Base-by-base conservation (phyloP, 2,888 invertebrate genomes). In the Eilema griseolum region DNA sequence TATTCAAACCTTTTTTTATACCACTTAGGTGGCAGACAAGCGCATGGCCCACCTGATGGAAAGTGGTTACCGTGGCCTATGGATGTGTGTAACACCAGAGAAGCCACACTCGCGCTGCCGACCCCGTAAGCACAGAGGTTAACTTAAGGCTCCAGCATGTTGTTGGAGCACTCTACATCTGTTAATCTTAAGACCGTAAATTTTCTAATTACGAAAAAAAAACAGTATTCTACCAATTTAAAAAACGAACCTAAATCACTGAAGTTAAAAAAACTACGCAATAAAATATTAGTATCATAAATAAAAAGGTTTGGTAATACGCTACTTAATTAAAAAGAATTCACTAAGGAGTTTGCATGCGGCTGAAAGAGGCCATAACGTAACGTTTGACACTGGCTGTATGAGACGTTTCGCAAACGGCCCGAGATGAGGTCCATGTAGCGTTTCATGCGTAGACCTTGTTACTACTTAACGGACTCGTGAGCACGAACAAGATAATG, bases 381-480 rank as follows among this genome's bases (percentile, higher is more conserved):
- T 82, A 81, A 70, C 28, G 66, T 61, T 66, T 70, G 70, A 70
- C 70, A 70, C 66, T 67, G 61, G 61, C n/a, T 61, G 61, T 61
- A 46, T 65, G 57, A 68, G 65, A 61, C 24, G 69, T 90, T 88
- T 88, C 87, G 88, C 84, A 91, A 91, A 78, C 20, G 60, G 14
- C 66, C n/a, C 80, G 90, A 92, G 91, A 92, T 92, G 90, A 91
- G 83, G 81, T 81, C 78, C 78, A 85, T 83, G 84, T 86, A 82
- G 82, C 81, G 80, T 83, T 85, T 72, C 66, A 75, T 89, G 86
- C 86, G 85, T 84, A 86, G 91, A 90, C 91, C 91, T 92, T 91
- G 91, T 82, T 84, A 83, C 91, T 86, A 90, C 87, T 92, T 92
- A 86, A 91, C 91, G 91, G 84, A 70, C 72, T 66, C 63, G 66